These are phyloP conservation scores for Pseudopleuronectes americanus DNA, from an alignment of 2,797 vertebrate species.

Conservation along the genomic window DNA sequence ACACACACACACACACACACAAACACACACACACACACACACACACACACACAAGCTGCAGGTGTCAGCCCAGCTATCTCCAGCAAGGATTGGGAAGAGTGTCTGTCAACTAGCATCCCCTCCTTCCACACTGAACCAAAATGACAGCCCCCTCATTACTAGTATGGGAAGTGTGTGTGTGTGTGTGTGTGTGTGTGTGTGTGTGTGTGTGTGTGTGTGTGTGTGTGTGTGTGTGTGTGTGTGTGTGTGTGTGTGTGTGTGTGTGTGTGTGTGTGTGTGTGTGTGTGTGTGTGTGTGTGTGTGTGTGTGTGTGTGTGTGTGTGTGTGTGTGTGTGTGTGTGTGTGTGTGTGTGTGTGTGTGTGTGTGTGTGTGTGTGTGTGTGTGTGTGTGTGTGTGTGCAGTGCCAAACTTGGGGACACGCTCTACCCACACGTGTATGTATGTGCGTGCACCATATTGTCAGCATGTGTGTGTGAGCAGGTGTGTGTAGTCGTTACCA, in stretches of 20 bases:
- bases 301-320: slow-evolving; percentile 22
- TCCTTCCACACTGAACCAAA: slow-evolving; percentile 39
- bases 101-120: slow-evolving; percentile 47
- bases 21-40: slow-evolving; percentile 12
- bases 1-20: slow-evolving; percentile 13
- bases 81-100: slow-evolving; percentile 46
- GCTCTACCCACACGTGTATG: not conserved
- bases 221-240: not conserved
- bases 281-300: slow-evolving; percentile 26
- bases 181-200: not conserved
- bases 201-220: too few relatives aligned
- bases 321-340: slow-evolving; percentile 10
- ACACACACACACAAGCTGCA: slow-evolving; percentile 15
- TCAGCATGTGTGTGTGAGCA: slow-evolving; percentile 13
- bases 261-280: slow-evolving; percentile 21
- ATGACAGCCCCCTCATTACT: slow-evolving; percentile 58
- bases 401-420: not conserved
- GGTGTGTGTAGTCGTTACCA: slow-evolving; percentile 45
- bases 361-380: slow-evolving; percentile 26
- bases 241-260: slow-evolving; percentile 26
- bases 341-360: slow-evolving; percentile 29
- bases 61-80: slow-evolving; percentile 38
- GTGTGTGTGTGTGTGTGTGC: slow-evolving; percentile 25
- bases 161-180: slow-evolving; percentile 7
- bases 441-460: slow-evolving; percentile 3